Evolutionary conservation across 2,797 vertebrate genomes (phyloP).

Genomic region (Eleutherodactylus coqui): DNA sequence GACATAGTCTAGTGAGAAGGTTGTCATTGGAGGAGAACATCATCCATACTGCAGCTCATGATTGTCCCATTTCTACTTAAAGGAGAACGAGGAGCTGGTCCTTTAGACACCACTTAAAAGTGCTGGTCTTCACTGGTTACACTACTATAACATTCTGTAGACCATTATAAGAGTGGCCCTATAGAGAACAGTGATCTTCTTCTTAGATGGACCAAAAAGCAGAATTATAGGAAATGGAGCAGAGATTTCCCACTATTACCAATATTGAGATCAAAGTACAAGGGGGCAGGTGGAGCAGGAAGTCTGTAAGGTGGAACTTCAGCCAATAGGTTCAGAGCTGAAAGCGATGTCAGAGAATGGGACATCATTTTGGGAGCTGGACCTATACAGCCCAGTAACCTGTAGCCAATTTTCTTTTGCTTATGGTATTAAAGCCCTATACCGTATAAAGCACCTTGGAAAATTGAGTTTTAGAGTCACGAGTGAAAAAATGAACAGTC

Average conservation of each 20-base stretch:
- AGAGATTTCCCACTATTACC: neutral
- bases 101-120: no score
- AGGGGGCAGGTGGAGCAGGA: neutral
- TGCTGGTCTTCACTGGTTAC: neutral
- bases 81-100: neutral
- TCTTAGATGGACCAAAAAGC: neutral
- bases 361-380: neutral
- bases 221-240: neutral
- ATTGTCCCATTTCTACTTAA: neutral
- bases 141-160: neutral
- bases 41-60: neutral
- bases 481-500: no score
- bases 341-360: neutral
- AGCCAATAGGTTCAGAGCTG: neutral
- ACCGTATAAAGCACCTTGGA: no score
- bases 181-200: neutral
- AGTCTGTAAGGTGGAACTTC: neutral
- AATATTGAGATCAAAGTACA: neutral
- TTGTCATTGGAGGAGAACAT: neutral
- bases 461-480: no score
- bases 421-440: neutral
- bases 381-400: neutral
- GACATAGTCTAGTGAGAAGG: no score
- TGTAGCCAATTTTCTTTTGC: neutral
- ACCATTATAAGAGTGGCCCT: neutral